phyloP scores from a whole-genome alignment of 2,888 invertebrate genomes.

The Fragum whitleyi region DNA sequence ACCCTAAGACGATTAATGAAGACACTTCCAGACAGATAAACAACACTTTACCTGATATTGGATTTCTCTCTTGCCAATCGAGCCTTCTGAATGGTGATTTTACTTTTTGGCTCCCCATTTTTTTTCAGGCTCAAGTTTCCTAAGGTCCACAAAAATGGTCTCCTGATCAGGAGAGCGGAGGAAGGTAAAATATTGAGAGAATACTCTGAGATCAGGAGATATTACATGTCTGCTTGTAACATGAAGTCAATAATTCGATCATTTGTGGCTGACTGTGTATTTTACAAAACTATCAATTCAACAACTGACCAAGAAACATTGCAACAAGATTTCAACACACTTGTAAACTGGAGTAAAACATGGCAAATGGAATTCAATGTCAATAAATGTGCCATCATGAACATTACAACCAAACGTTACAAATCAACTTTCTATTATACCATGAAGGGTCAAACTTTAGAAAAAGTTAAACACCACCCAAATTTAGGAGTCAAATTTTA shows the following conservation, averaged over 20 bases:
- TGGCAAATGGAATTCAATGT: conserved; percentile 41
- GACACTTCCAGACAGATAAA: no score
- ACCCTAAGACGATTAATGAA: no score
- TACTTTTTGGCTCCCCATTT: no score
- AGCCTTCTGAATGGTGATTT: no score
- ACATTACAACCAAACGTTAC: conserved; percentile 30
- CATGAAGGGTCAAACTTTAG: conserved; percentile 1
- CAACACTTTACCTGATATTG: no score
- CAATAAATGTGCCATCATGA: background rate
- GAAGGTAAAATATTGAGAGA: no score
- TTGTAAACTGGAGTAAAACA: background rate
- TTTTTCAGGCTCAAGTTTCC: no score
- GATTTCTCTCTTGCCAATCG: no score
- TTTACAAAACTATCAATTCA: conserved; percentile 2
- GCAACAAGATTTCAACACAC: background rate
- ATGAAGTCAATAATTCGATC: conserved; percentile 11
- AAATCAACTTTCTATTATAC: background rate
- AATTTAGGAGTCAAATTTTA: conserved; percentile 1
- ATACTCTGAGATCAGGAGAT: no score
- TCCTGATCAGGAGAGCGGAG: no score
- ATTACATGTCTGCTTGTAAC: background rate
- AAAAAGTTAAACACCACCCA: conserved; percentile 4
- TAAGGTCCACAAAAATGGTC: no score
- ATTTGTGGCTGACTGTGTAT: background rate
- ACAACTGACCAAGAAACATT: no score